Conservation (phyloP, 2,888 invertebrate species). For the Portevinia maculata region DNA sequence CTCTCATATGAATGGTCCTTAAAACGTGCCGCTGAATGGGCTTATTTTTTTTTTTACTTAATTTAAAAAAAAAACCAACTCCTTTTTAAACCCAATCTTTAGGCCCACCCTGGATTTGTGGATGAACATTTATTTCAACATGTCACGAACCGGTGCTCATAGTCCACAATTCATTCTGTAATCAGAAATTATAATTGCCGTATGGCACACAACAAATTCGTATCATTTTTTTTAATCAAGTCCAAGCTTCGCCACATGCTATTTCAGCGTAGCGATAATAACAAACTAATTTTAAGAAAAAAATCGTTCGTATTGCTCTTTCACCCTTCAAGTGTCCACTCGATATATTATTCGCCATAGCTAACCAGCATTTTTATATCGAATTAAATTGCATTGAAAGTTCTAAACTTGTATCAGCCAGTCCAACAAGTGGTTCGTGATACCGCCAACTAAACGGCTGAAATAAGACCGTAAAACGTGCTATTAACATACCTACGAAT, state of each 20-base stretch:
- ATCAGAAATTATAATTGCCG: background rate
- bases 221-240: constrained; percentile 8
- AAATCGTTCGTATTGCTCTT: background rate
- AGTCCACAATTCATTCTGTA: constrained; percentile 26
- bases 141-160: constrained; percentile 9
- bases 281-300: background rate
- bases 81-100: too few species aligned
- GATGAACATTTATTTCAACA: too few species aligned
- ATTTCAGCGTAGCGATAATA: constrained; percentile 27
- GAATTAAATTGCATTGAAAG: constrained; percentile 19
- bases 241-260: constrained; percentile 9
- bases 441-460: background rate
- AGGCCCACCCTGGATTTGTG: constrained; percentile 3
- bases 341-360: constrained; percentile 9
- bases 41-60: too few species aligned
- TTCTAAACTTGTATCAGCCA: constrained; percentile 2
- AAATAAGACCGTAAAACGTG: constrained; percentile 4
- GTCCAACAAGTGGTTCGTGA: constrained; percentile 11
- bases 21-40: too few species aligned
- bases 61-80: too few species aligned
- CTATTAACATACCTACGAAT: constrained; percentile 9
- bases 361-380: background rate
- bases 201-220: constrained; percentile 8
- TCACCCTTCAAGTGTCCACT: background rate
- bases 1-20: too few species aligned